Percentiles rank a stretch among this genome's conserved stretches.
Conservation (phyloP, 2,888 invertebrate species). For the Caenorhabditis japonica region DNA sequence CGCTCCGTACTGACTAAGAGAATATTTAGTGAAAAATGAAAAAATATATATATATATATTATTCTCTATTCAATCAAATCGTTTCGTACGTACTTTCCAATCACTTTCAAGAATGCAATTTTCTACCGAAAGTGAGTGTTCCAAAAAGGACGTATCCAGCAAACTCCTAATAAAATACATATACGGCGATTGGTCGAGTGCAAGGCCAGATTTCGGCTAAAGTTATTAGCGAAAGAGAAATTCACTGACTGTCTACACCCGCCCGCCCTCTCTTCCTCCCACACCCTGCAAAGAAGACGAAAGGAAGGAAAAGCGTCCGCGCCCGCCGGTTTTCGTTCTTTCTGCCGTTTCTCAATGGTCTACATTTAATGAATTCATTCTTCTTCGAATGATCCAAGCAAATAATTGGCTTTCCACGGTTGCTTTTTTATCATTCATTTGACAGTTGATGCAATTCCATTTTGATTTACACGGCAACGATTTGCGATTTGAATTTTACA, state of each 20-base stretch:
- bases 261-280: constrained; percentile 25
- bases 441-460: too few relatives aligned
- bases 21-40: too few relatives aligned
- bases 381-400: too few relatives aligned
- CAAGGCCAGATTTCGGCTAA: constrained; percentile 50
- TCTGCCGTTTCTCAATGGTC: constrained; percentile 37
- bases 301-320: constrained; percentile 20
- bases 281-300: constrained; percentile 31
- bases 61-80: neutral
- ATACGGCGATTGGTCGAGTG: constrained; percentile 51
- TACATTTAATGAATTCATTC: constrained; percentile 23
- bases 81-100: neutral
- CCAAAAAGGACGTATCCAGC: constrained; percentile 15
- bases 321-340: constrained; percentile 47
- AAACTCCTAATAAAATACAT: constrained; percentile 39
- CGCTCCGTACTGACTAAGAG: too few relatives aligned
- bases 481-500: too few relatives aligned
- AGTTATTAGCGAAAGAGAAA: constrained; percentile 55
- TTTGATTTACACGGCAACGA: too few relatives aligned
- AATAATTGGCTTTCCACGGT: too few relatives aligned
- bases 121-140: constrained; percentile 32
- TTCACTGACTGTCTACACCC: constrained; percentile 47
- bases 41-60: too few relatives aligned
- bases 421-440: too few relatives aligned
- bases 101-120: constrained; percentile 23